Conservation (phyloP, 2,797 vertebrate species). For the Benthosema pterotum region DNA sequence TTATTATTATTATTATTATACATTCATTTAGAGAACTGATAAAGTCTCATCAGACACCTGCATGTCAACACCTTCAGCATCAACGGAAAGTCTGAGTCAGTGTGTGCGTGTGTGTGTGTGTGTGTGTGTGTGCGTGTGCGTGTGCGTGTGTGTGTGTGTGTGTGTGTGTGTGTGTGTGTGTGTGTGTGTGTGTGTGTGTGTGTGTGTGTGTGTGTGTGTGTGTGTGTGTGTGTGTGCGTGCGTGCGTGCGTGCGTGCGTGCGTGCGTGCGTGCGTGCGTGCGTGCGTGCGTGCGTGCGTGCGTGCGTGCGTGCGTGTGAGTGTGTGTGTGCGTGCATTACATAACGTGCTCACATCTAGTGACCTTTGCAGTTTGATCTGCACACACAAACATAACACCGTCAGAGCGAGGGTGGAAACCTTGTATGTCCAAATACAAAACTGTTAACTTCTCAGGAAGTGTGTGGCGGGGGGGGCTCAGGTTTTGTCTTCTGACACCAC, state of each 20-base stretch:
- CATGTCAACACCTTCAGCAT: conserved; percentile 17
- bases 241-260: conserved; percentile 16
- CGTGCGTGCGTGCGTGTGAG: conserved; percentile 9
- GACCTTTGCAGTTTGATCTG: conserved; percentile 59
- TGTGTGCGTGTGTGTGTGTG: conserved; percentile 24
- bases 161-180: conserved; percentile 22
- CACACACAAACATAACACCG: conserved; percentile 26
- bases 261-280: conserved; percentile 19
- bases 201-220: conserved; percentile 10
- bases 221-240: conserved; percentile 23
- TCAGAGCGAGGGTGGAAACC: not conserved
- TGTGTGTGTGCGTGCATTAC: conserved; percentile 35
- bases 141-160: conserved; percentile 20
- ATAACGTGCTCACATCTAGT: conserved; percentile 42
- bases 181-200: conserved; percentile 20
- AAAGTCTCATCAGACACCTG: not conserved
- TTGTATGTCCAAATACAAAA: no score
- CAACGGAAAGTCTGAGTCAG: conserved; percentile 14
- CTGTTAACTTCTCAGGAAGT: no score
- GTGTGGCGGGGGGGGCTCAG: no score
- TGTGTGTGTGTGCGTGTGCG: conserved; percentile 18
- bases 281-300: conserved; percentile 19
- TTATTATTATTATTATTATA: no score
- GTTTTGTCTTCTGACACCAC: no score
- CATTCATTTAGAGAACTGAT: no score